phyloP scores from a whole-genome alignment of 2,113 vertebrate genomes.

The Petromus typicus region DNA sequence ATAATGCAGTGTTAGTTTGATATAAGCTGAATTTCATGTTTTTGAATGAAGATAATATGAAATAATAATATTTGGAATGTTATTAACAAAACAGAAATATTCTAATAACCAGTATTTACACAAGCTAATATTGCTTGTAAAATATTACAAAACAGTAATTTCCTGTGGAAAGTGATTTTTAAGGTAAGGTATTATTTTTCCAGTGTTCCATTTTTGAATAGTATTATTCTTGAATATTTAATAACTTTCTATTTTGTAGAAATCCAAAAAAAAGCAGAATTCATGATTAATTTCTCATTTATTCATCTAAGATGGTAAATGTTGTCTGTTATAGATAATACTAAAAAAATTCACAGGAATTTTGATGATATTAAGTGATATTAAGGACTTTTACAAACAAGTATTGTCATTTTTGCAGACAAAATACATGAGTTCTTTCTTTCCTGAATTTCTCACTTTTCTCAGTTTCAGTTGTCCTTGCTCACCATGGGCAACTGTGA shows the following conservation, averaged over 20 bases:
- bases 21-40: neutral
- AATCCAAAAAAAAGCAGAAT: conserved; percentile 5
- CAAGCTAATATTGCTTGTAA: neutral
- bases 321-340: neutral
- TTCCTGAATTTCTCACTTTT: neutral
- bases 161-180: neutral
- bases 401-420: neutral
- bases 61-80: neutral
- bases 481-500: neutral
- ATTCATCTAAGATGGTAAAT: conserved; percentile 12
- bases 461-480: no score
- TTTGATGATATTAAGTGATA: no score
- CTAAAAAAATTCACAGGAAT: neutral
- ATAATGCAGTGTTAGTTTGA: conserved; percentile 13
- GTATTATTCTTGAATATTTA: conserved; percentile 44
- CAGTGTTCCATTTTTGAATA: neutral
- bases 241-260: neutral
- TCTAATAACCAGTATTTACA: neutral
- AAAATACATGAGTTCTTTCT: no score
- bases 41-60: conserved; percentile 61
- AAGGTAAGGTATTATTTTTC: conserved; percentile 56
- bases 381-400: conserved; percentile 14
- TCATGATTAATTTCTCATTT: conserved; percentile 15
- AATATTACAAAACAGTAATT: conserved; percentile 36
- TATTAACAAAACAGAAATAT: conserved; percentile 22